Evolutionary conservation across 37 sponge, comb jelly and placozoan species (phyloP).

Genomic region (Dysidea cf. avara): DNA sequence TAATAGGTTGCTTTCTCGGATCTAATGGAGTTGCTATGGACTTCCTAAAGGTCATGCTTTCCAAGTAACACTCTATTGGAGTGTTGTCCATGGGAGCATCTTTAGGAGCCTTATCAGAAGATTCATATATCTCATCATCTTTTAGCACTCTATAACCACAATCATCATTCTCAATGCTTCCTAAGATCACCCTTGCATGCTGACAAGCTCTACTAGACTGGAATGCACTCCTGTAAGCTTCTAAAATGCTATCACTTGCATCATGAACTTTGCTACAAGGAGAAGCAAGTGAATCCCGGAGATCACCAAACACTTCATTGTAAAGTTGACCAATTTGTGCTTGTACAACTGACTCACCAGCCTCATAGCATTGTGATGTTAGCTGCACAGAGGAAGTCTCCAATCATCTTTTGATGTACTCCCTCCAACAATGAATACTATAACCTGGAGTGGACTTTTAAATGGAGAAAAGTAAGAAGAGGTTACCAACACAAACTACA

Average conservation of each 20-base stretch:
- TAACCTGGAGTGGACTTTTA: constrained; percentile 39
- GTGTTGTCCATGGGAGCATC: background rate
- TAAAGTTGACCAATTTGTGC: too few species aligned
- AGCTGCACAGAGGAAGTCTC: constrained; percentile 33
- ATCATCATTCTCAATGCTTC: background rate
- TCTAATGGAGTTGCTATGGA: constrained; percentile 66
- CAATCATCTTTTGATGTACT: constrained; percentile 60
- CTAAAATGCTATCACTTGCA: constrained; percentile 25
- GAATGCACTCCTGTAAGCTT: constrained; percentile 25
- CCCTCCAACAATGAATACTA: constrained; percentile 50
- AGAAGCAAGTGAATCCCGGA: too few species aligned
- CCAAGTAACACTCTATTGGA: constrained; percentile 18
- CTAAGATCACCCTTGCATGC: background rate
- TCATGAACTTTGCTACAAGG: too few species aligned
- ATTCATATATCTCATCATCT: background rate
- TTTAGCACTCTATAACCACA: background rate
- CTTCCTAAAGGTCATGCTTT: background rate
- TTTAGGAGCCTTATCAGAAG: constrained; percentile 4
- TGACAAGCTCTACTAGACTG: constrained; percentile 7
- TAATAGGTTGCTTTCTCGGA: constrained; percentile 3
- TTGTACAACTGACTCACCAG: too few species aligned
- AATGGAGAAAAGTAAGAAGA: constrained; percentile 49
- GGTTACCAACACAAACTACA: constrained; percentile 68
- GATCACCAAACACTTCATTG: too few species aligned
- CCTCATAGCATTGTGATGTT: background rate